Conservation (phyloP, 1,140 invertebrate species). For the Portunus trituberculatus region DNA sequence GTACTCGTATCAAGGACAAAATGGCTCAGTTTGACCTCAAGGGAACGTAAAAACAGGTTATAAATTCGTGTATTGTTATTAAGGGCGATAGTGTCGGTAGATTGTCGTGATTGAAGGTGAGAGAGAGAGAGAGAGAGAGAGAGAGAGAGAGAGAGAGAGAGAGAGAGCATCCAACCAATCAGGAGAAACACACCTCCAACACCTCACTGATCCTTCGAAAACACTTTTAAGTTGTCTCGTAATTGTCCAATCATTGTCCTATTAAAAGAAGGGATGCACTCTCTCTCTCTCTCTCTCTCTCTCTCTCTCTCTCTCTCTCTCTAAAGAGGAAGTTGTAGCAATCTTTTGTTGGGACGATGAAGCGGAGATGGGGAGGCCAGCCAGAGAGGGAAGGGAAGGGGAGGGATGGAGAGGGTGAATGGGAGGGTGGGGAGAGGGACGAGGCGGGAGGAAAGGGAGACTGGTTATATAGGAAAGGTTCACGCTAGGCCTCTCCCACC, state of each 20-base stretch:
- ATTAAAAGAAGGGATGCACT: background rate
- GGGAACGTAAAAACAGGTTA: too few relatives aligned
- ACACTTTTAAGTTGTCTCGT: too few relatives aligned
- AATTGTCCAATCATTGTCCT: too few relatives aligned
- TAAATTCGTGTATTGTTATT: too few relatives aligned
- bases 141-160: constrained; percentile 16
- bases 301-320: background rate
- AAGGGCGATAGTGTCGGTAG: too few relatives aligned
- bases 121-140: background rate
- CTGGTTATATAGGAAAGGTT: background rate
- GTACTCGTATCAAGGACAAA: too few relatives aligned
- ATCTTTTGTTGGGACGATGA: background rate
- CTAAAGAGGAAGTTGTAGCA: constrained; percentile 18
- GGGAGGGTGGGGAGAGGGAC: background rate
- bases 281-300: constrained; percentile 2
- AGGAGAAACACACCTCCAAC: too few relatives aligned
- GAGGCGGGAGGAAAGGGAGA: background rate
- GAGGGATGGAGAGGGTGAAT: background rate
- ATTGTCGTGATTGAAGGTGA: too few relatives aligned
- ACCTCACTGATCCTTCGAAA: too few relatives aligned
- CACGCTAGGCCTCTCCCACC: background rate
- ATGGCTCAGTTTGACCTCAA: too few relatives aligned
- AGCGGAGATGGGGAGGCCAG: background rate
- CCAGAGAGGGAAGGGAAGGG: background rate
- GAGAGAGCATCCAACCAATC: background rate